Conservation (phyloP, 2,797 vertebrate species). For the Coregonus ussuriensis region DNA sequence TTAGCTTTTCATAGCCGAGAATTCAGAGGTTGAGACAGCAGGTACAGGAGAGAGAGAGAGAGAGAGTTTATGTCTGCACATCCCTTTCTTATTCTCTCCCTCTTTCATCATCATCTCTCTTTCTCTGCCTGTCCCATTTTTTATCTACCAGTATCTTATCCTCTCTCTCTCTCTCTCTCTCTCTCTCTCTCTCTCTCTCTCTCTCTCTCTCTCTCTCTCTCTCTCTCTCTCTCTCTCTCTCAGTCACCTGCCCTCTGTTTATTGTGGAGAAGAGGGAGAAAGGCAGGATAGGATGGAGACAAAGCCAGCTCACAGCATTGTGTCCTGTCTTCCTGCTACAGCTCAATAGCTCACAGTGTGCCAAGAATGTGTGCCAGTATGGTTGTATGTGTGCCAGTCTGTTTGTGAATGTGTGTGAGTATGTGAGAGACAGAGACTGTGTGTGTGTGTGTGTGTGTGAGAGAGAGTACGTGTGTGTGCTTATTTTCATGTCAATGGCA, state of each 20-base stretch:
- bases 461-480: too few species aligned
- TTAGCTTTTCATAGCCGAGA: neutral
- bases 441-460: too few species aligned
- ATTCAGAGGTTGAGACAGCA: too few species aligned
- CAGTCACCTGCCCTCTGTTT: neutral
- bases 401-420: conserved; percentile 9
- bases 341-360: neutral
- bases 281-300: conserved; percentile 26
- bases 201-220: neutral
- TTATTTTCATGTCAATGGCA: too few species aligned
- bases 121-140: too few species aligned
- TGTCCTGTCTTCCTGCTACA: neutral
- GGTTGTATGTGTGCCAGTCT: neutral
- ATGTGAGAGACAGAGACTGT: too few species aligned
- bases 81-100: neutral
- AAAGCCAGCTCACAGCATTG: neutral
- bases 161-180: neutral
- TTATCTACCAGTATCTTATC: too few species aligned
- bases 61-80: neutral
- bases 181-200: neutral
- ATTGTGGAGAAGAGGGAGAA: neutral
- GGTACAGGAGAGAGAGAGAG: neutral
- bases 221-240: neutral
- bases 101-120: too few species aligned
- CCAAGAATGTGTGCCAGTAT: neutral